A percentile compares a stretch with the other conserved stretches of the same genome.
phyloP scores from a whole-genome alignment of 2,888 invertebrate genomes.

The Amiota minor region DNA sequence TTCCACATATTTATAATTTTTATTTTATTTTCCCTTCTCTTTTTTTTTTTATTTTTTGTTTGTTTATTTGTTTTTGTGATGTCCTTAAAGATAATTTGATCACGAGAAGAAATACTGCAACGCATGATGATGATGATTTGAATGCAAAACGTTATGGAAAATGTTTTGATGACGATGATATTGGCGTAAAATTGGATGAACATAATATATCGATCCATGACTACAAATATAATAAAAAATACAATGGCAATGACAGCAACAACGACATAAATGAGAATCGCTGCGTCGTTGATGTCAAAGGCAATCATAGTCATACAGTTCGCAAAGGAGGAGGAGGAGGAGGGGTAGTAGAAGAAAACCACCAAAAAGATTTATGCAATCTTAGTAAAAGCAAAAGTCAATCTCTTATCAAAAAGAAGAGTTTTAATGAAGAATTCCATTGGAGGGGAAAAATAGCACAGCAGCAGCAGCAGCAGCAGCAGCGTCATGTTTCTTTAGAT shows the following conservation, averaged over 20 bases:
- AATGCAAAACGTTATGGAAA: conserved; percentile 23
- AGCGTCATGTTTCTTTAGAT: too few relatives aligned
- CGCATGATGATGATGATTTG: not conserved
- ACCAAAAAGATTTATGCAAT: conserved; percentile 6
- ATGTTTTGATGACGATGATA: conserved; percentile 20
- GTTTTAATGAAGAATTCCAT: conserved; percentile 29
- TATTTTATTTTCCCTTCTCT: conserved; percentile 36
- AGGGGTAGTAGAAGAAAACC: too few relatives aligned
- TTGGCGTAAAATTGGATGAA: conserved; percentile 14
- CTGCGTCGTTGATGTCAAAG: not conserved
- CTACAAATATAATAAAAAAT: too few relatives aligned
- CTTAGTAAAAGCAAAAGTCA: conserved; percentile 12
- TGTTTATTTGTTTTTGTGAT: conserved; percentile 15
- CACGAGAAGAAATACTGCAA: conserved; percentile 1
- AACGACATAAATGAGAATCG: not conserved
- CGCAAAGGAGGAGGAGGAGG: not conserved
- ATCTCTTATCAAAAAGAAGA: too few relatives aligned
- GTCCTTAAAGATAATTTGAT: conserved; percentile 19
- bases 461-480: conserved; percentile 45
- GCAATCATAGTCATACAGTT: not conserved
- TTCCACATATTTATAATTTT: conserved; percentile 44
- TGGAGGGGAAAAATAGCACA: conserved; percentile 67
- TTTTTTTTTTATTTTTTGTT: conserved; percentile 43
- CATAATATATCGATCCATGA: conserved; percentile 15
- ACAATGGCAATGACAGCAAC: not conserved